These are phyloP conservation scores for Steromphala cineraria DNA, from an alignment of 2,888 invertebrate genomes.

Conservation along the genomic window DNA sequence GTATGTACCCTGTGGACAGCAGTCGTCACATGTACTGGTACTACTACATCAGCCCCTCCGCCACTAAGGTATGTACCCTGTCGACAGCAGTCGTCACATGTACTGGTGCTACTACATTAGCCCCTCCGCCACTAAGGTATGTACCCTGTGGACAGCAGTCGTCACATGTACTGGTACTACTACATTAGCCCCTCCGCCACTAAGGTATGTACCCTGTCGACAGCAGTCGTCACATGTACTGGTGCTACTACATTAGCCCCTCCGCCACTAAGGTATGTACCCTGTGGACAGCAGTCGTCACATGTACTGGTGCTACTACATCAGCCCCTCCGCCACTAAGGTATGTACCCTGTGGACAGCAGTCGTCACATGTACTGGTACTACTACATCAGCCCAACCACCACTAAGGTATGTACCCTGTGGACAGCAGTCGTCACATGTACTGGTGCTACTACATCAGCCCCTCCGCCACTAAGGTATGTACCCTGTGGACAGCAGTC, in stretches of 20 bases:
- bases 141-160: too few relatives aligned
- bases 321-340: constrained; percentile 37
- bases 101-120: constrained; percentile 77
- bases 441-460: constrained; percentile 77
- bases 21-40: constrained; percentile 76
- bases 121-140: constrained; percentile 42
- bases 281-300: neutral
- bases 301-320: constrained; percentile 78
- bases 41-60: constrained; percentile 70
- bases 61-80: constrained; percentile 39
- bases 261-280: constrained; percentile 42
- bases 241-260: constrained; percentile 74
- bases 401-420: constrained; percentile 39
- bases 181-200: constrained; percentile 63
- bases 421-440: too few relatives aligned
- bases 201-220: constrained; percentile 39
- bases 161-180: constrained; percentile 76
- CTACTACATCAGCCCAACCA: constrained; percentile 70
- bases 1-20: too few relatives aligned
- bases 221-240: too few relatives aligned
- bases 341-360: constrained; percentile 32
- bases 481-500: too few relatives aligned
- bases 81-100: constrained; percentile 66
- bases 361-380: constrained; percentile 76
- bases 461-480: too few relatives aligned